Evolutionary conservation across 2,888 invertebrate genomes (phyloP).

Genomic region (Resseliella maxima): DNA sequence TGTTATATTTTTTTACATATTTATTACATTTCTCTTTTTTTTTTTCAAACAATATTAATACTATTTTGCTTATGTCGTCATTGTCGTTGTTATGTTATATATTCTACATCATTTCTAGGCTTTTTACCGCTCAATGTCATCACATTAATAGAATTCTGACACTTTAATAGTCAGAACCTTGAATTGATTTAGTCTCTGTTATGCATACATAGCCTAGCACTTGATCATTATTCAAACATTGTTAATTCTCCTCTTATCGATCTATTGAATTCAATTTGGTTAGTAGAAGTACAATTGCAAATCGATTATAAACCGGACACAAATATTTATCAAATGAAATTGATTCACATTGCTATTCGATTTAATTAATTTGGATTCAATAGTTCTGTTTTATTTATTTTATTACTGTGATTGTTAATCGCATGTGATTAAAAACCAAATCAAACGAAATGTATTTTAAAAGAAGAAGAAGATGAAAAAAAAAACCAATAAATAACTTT

Average conservation of each 20-base stretch:
- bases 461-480: too few relatives aligned
- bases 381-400: too few relatives aligned
- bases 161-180: background rate
- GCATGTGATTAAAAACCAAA: too few relatives aligned
- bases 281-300: background rate
- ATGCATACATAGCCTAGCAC: background rate
- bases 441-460: too few relatives aligned
- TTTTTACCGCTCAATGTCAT: background rate
- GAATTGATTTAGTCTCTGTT: background rate
- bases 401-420: too few relatives aligned
- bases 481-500: too few relatives aligned
- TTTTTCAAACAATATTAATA: background rate
- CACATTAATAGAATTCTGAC: conserved; percentile 21
- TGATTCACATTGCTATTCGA: too few relatives aligned
- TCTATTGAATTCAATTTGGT: background rate
- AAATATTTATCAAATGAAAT: background rate
- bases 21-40: background rate
- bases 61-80: background rate
- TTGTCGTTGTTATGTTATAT: background rate
- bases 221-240: background rate
- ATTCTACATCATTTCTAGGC: background rate
- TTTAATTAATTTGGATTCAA: too few relatives aligned
- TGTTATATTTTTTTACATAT: background rate
- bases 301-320: too few relatives aligned
- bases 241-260: background rate